Conservation (phyloP, 2,888 invertebrate species). For the Ochropacha duplaris region DNA sequence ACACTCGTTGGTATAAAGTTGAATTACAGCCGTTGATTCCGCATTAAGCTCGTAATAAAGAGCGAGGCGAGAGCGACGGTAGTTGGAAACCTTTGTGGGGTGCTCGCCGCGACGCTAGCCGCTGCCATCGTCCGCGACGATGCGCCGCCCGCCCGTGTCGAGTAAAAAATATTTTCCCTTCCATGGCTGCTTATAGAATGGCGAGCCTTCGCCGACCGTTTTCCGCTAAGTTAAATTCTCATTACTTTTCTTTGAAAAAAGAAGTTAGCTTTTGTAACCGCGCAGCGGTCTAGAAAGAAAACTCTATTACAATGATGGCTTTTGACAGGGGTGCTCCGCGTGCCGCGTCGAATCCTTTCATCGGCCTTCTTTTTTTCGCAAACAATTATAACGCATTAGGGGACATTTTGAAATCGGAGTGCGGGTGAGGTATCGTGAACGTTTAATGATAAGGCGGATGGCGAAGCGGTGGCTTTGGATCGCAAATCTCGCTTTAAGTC, state of each 20-base stretch:
- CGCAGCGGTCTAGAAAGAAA: conserved; percentile 64
- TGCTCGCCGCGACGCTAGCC: conserved; percentile 45
- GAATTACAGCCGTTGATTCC: conserved; percentile 61
- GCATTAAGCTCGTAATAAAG: conserved; percentile 64
- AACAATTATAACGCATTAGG: conserved; percentile 69
- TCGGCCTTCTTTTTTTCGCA: conserved; percentile 59
- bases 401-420: conserved; percentile 56
- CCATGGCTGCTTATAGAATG: conserved; percentile 56
- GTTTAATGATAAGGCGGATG: conserved; percentile 71
- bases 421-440: conserved; percentile 58
- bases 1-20: conserved; percentile 54
- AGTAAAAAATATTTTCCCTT: conserved; percentile 66
- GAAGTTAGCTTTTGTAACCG: conserved; percentile 74
- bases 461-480: conserved; percentile 64
- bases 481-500: conserved; percentile 73
- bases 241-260: conserved; percentile 77
- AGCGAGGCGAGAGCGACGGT: conserved; percentile 45
- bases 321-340: conserved; percentile 57
- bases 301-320: conserved; percentile 74
- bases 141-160: background rate
- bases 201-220: conserved; percentile 57
- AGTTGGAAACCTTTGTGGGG: conserved; percentile 54
- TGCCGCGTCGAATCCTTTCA: conserved; percentile 56
- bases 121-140: conserved; percentile 48
- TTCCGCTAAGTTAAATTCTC: conserved; percentile 79